Conservation (phyloP, 2,113 vertebrate genomes). For the Stegastes partitus region DNA sequence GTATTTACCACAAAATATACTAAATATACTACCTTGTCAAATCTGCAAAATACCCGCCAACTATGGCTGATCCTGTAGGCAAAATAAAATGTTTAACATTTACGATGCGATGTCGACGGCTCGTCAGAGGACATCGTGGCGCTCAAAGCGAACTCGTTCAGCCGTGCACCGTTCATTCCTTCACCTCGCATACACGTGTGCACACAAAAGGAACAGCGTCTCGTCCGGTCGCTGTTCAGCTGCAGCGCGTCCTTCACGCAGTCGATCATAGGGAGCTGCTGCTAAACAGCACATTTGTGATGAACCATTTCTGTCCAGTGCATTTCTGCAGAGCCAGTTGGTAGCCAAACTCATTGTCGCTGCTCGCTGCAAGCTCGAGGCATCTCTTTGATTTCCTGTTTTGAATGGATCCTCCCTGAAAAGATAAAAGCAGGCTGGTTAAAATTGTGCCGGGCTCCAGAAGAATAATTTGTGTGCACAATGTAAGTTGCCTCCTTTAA, state of each 20-base stretch:
- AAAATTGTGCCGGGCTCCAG: conserved; percentile 42
- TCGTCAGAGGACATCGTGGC: conserved; percentile 70
- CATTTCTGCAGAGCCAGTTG: conserved; percentile 95
- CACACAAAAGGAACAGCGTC: conserved; percentile 28
- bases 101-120: conserved; percentile 73
- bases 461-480: conserved; percentile 46
- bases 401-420: conserved; percentile 96
- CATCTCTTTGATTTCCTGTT: conserved; percentile 98
- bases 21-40: conserved; percentile 68
- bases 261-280: conserved; percentile 84
- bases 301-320: conserved; percentile 95
- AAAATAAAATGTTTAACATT: conserved; percentile 84
- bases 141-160: conserved; percentile 53
- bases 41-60: conserved; percentile 73
- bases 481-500: conserved; percentile 38
- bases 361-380: conserved; percentile 93
- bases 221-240: conserved; percentile 46
- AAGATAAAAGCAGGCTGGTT: conserved; percentile 64
- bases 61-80: conserved; percentile 69
- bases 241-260: conserved; percentile 36
- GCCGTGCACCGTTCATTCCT: conserved; percentile 14
- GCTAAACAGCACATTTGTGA: conserved; percentile 92
- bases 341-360: conserved; percentile 93
- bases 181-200: conserved; percentile 14
- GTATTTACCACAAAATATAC: conserved; percentile 78